Conservation (phyloP, 2,888 invertebrate genomes). For the Aporophyla nigra region DNA sequence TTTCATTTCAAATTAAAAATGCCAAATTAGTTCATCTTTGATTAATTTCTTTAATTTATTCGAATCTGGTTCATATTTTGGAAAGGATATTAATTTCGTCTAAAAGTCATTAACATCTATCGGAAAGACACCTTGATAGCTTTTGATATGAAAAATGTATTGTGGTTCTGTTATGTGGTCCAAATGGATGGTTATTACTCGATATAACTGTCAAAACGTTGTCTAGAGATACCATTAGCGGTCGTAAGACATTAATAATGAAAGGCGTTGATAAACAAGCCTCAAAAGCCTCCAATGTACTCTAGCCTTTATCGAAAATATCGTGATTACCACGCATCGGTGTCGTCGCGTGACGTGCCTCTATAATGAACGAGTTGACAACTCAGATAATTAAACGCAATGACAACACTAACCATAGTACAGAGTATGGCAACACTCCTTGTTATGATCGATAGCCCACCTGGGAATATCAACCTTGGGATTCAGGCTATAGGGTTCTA, state of each 20-base stretch:
- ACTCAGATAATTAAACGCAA: constrained; percentile 67
- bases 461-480: constrained; percentile 19
- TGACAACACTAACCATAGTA: constrained; percentile 55
- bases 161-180: constrained; percentile 22
- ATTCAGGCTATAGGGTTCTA: accelerated
- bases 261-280: constrained; percentile 22
- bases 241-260: constrained; percentile 50
- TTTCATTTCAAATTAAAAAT: constrained; percentile 51
- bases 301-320: constrained; percentile 48
- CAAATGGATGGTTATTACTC: constrained; percentile 34
- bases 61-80: constrained; percentile 31
- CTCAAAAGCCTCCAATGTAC: constrained; percentile 18
- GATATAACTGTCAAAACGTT: constrained; percentile 43
- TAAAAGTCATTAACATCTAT: constrained; percentile 33
- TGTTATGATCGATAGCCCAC: constrained; percentile 25
- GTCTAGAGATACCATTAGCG: constrained; percentile 37
- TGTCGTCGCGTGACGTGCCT: constrained; percentile 60
- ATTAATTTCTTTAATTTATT: constrained; percentile 47
- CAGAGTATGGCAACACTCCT: constrained; percentile 57
- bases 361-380: constrained; percentile 66
- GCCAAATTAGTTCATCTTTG: constrained; percentile 41
- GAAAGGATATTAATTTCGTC: constrained; percentile 34
- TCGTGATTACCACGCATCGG: constrained; percentile 61
- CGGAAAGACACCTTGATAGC: constrained; percentile 35
- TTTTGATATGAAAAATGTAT: constrained; percentile 43